Percentiles rank a stretch among this genome's conserved stretches.
phyloP scores from a whole-genome alignment of 2,113 vertebrate genomes.

The Mastomys coucha region DNA sequence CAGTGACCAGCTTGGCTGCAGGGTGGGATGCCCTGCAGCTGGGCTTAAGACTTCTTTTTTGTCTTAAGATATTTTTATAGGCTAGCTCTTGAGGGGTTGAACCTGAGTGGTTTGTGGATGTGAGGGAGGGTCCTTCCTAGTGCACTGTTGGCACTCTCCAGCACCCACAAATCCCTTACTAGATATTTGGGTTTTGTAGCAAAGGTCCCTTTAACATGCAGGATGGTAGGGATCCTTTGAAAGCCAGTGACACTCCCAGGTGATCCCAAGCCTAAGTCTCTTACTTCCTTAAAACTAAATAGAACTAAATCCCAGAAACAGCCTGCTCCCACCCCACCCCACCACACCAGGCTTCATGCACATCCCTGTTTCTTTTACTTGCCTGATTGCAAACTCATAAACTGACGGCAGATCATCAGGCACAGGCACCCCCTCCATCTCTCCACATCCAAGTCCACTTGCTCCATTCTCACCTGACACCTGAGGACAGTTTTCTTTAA shows the following conservation, averaged over 20 bases:
- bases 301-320: constrained; percentile 31
- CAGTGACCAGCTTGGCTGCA: constrained; percentile 40
- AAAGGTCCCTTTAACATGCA: constrained; percentile 75
- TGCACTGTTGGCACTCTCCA: constrained; percentile 54
- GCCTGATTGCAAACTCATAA: not conserved
- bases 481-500: constrained; percentile 30
- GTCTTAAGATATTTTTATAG: constrained; percentile 63
- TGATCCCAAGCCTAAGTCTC: constrained; percentile 60
- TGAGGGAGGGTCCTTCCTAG: not conserved
- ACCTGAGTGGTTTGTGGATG: not conserved
- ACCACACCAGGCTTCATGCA: not conserved
- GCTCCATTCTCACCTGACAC: not conserved
- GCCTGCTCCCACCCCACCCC: not conserved
- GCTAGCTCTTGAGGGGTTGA: constrained; percentile 65
- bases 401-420: not conserved
- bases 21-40: constrained; percentile 36
- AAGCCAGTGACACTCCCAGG: constrained; percentile 75
- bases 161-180: not conserved
- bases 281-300: constrained; percentile 28
- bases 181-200: constrained; percentile 77
- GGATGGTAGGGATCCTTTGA: constrained; percentile 78
- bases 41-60: constrained; percentile 34
- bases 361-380: not conserved
- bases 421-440: not conserved
- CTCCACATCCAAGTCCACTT: not conserved